phyloP scores from a whole-genome alignment of 35 echinoderm and acorn worm species.

The Eucidaris tribuloides region DNA sequence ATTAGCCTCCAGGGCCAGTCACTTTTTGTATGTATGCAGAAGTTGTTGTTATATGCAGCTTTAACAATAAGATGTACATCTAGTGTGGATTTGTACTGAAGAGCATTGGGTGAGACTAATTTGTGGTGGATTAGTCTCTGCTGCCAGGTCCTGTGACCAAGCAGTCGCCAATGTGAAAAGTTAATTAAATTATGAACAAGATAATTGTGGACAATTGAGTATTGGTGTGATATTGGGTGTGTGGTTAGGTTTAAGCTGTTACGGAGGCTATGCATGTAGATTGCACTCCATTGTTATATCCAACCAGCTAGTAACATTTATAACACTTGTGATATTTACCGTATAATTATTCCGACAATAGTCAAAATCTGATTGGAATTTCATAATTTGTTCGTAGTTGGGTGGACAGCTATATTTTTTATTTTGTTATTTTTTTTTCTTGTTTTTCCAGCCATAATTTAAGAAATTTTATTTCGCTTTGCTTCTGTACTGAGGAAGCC shows the following conservation, averaged over 20 bases:
- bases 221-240: constrained; percentile 25
- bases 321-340: constrained; percentile 22
- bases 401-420: constrained; percentile 3
- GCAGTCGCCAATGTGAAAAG: not conserved
- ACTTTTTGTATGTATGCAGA: not conserved
- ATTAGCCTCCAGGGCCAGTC: not conserved
- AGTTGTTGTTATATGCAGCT: not conserved
- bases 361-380: not conserved
- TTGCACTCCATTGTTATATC: constrained; percentile 8
- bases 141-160: not conserved
- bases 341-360: constrained; percentile 21
- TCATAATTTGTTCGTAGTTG: not conserved
- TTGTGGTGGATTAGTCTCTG: constrained; percentile 8
- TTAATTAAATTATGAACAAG: not conserved
- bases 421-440: not conserved
- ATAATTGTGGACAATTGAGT: not conserved
- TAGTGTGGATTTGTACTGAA: not conserved
- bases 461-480: constrained; percentile 9
- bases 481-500: constrained; percentile 15
- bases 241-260: constrained; percentile 9
- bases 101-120: not conserved
- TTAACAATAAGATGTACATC: not conserved
- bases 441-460: constrained; percentile 20
- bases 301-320: constrained; percentile 4
- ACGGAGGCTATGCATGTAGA: constrained; percentile 2